These are phyloP conservation scores for Asteroscopus sphinx DNA, from an alignment of 2,888 invertebrate species.

Conservation along the genomic window DNA sequence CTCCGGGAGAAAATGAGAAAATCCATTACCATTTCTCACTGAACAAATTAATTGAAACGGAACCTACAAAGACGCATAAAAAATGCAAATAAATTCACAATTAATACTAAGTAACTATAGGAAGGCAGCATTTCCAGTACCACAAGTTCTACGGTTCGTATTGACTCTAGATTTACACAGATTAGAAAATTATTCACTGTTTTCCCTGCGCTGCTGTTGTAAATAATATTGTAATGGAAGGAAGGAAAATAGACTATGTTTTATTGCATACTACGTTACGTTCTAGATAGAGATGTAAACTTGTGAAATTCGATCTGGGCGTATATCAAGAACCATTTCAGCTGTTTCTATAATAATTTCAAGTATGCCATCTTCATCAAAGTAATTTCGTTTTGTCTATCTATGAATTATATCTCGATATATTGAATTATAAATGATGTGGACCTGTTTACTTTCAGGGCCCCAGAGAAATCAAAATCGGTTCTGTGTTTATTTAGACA, in stretches of 20 bases:
- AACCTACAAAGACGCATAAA: slow-evolving; percentile 49
- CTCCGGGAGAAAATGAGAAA: slow-evolving; percentile 50
- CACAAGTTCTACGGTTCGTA: slow-evolving; percentile 39
- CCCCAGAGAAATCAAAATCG: slow-evolving; percentile 7
- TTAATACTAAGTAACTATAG: slow-evolving; percentile 57
- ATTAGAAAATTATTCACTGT: slow-evolving; percentile 63
- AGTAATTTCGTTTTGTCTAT: slow-evolving; percentile 9
- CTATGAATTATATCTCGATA: slow-evolving; percentile 3
- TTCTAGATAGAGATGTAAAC: slow-evolving; percentile 40
- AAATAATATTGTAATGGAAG: slow-evolving; percentile 47
- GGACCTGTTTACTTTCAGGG: slow-evolving; percentile 8
- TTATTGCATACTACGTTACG: slow-evolving; percentile 28
- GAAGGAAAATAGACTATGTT: slow-evolving; percentile 41
- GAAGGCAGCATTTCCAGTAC: slow-evolving; percentile 42
- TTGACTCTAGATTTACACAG: slow-evolving; percentile 46
- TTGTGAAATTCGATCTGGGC: slow-evolving; percentile 29
- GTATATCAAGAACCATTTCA: slow-evolving; percentile 11
- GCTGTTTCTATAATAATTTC: slow-evolving; percentile 25
- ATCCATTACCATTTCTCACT: slow-evolving; percentile 38
- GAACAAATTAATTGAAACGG: slow-evolving; percentile 45
- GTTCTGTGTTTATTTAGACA: not conserved
- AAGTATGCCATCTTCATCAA: slow-evolving; percentile 4
- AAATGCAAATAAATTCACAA: slow-evolving; percentile 64
- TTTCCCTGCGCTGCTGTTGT: slow-evolving; percentile 55
- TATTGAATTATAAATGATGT: slow-evolving; percentile 11